Evolutionary conservation across 2,888 invertebrate species (phyloP).

Genomic region (Callinectes sapidus): DNA sequence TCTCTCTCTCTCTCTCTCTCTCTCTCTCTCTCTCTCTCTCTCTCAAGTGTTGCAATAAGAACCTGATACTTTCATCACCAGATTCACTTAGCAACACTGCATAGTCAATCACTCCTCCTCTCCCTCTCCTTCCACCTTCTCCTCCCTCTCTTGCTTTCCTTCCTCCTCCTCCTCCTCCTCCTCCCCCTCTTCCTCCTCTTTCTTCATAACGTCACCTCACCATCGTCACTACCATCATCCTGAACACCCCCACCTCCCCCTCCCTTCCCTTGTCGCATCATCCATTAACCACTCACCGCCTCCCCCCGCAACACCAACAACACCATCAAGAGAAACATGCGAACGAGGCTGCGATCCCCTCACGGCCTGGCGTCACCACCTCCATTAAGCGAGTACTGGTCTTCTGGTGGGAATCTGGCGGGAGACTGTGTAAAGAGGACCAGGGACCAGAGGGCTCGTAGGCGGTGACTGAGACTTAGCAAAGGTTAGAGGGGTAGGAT

Average conservation of each 20-base stretch:
- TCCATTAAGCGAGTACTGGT: constrained; percentile 24
- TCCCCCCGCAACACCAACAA: neutral
- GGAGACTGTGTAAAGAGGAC: neutral
- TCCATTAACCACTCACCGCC: constrained; percentile 21
- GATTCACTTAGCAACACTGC: constrained; percentile 14
- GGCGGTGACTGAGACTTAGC: neutral
- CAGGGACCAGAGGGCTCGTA: neutral
- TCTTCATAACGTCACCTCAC: neutral
- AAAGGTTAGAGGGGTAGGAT: neutral
- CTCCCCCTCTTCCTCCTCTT: constrained; percentile 37
- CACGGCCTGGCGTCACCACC: constrained; percentile 21
- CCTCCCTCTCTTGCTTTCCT: constrained; percentile 46
- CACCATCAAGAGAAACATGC: neutral
- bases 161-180: constrained; percentile 38
- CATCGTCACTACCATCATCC: neutral
- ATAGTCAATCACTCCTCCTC: neutral
- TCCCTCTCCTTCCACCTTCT: neutral
- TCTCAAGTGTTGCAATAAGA: constrained; percentile 1
- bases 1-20: constrained; percentile 45
- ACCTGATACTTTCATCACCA: neutral
- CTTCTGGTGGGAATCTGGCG: neutral
- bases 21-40: constrained; percentile 33
- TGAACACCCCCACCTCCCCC: neutral
- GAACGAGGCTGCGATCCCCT: constrained; percentile 31
- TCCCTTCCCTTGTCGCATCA: no score